phyloP scores from a whole-genome alignment of 2,888 invertebrate genomes.

The Megamerina dolium region DNA sequence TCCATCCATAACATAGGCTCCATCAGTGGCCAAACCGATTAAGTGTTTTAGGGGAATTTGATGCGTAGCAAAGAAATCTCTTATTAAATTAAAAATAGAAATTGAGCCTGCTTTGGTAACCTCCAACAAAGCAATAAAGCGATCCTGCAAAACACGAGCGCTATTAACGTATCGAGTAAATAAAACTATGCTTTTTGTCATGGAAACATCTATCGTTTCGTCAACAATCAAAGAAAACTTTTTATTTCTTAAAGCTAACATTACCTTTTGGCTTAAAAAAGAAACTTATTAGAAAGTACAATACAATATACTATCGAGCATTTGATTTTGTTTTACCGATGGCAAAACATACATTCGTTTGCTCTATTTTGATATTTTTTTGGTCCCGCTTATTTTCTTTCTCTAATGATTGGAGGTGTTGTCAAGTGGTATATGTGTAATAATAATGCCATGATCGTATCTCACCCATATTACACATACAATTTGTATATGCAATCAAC shows the following conservation, averaged over 20 bases:
- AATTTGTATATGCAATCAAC: too few species aligned
- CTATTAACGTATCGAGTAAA: conserved; percentile 2
- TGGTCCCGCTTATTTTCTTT: too few species aligned
- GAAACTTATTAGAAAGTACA: too few species aligned
- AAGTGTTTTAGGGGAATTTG: conserved; percentile 4
- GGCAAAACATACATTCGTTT: too few species aligned
- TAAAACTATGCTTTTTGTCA: conserved; percentile 5
- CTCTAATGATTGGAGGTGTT: too few species aligned
- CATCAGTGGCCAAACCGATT: conserved; percentile 11
- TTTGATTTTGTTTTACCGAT: conserved; percentile 14
- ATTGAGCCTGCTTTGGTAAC: conserved; percentile 1
- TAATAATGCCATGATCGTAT: too few species aligned
- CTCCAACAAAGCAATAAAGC: conserved; percentile 3
- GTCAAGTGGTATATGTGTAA: too few species aligned
- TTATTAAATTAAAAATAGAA: conserved; percentile 7
- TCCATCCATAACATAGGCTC: conserved; percentile 4
- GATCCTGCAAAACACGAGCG: conserved; percentile 2
- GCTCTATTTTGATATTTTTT: too few species aligned
- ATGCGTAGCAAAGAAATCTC: not conserved
- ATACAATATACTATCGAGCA: too few species aligned
- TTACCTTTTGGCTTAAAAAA: conserved; percentile 9
- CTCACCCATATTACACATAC: too few species aligned
- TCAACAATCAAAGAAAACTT: too few species aligned
- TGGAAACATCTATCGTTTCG: conserved; percentile 5
- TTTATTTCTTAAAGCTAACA: conserved; percentile 5